phyloP scores from a whole-genome alignment of 1,140 invertebrate species.

The Drosophila bocqueti region DNA sequence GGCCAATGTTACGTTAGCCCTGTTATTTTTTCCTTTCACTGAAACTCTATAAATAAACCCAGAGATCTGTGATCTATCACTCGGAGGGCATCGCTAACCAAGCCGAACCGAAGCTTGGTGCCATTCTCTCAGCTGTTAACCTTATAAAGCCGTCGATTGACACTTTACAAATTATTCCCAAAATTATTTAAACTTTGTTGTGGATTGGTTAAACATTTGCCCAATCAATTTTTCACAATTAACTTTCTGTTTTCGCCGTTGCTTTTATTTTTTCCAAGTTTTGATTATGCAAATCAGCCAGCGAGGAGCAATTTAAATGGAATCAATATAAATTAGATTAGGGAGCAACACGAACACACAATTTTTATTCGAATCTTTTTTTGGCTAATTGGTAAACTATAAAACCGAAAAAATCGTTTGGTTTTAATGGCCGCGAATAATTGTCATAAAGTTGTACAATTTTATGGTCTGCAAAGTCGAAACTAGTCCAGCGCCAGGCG shows the following conservation, averaged over 20 bases:
- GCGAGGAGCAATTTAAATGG: constrained; percentile 56
- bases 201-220: constrained; percentile 63
- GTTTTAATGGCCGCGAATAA: constrained; percentile 68
- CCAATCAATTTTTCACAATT: constrained; percentile 77
- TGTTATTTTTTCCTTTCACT: constrained; percentile 31
- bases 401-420: constrained; percentile 63
- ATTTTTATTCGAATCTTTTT: constrained; percentile 37
- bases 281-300: constrained; percentile 51
- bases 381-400: constrained; percentile 65
- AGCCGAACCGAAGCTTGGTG: constrained; percentile 32
- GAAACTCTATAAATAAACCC: constrained; percentile 34
- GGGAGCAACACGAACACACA: constrained; percentile 13
- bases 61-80: constrained; percentile 37
- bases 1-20: constrained; percentile 26
- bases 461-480: constrained; percentile 32
- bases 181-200: constrained; percentile 54
- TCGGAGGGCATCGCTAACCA: constrained; percentile 13
- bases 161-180: constrained; percentile 64
- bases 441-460: constrained; percentile 64
- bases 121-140: constrained; percentile 64
- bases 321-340: constrained; percentile 71
- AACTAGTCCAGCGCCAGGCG: constrained; percentile 47
- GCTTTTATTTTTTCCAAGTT: not conserved
- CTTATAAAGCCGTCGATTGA: constrained; percentile 58
- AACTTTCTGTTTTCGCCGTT: constrained; percentile 48